These are phyloP conservation scores for Equus quagga DNA, from an alignment of 2,113 vertebrate species.

Conservation along the genomic window DNA sequence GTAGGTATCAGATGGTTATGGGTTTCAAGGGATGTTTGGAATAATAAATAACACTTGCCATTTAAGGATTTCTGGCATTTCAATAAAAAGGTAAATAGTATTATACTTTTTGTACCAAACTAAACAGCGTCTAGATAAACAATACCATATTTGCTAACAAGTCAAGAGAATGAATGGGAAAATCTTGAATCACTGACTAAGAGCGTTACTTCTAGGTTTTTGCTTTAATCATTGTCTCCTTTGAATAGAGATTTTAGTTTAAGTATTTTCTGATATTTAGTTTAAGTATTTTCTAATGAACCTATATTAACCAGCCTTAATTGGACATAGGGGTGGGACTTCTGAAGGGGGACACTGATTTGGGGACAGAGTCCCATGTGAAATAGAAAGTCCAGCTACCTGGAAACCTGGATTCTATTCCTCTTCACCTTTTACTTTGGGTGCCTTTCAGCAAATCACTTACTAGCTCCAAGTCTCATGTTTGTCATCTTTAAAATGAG, in stretches of 20 bases:
- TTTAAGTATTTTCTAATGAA: background rate
- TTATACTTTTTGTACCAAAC: background rate
- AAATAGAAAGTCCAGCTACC: background rate
- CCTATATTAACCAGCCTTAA: background rate
- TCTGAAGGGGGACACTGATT: background rate
- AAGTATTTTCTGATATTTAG: background rate
- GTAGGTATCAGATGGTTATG: constrained; percentile 75
- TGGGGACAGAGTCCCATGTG: background rate
- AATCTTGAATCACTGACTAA: background rate
- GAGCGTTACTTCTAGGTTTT: background rate
- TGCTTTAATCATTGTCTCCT: background rate
- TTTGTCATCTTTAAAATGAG: background rate
- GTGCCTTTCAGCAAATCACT: background rate
- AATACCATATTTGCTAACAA: background rate
- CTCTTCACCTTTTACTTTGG: background rate
- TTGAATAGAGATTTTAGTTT: background rate
- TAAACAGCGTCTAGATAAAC: background rate
- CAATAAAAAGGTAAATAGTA: background rate
- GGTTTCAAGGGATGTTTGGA: constrained; percentile 59
- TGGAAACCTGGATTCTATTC: background rate
- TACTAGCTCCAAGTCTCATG: background rate
- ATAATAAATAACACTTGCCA: constrained; percentile 25
- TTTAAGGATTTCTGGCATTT: background rate
- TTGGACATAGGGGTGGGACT: background rate
- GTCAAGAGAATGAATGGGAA: background rate